Evolutionary conservation across 2,113 vertebrate genomes (phyloP), one percentile per base, ranked within the genome.

Genomic region (Podilymbus podiceps): DNA sequence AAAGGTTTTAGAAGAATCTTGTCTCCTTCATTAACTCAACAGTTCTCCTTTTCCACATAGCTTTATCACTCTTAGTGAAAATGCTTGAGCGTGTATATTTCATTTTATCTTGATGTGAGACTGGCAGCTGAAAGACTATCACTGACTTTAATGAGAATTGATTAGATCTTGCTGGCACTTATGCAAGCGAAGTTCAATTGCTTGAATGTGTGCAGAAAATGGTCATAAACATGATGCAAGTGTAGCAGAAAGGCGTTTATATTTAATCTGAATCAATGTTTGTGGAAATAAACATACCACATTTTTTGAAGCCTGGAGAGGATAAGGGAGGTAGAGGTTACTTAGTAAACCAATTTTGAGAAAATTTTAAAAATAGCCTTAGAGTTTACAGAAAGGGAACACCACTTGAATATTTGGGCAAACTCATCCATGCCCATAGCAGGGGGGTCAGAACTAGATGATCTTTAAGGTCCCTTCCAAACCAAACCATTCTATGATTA

Each of bases 141-240:
- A 68, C 86, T 89, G 88, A 69, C 69, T 94, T 96, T 89, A 93
- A 83, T 95, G 81, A 74, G 67, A 97, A 96, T 93, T 97, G 89
- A 95, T 97, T 92, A 89, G 60, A 77, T 89, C 66, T 60, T 92
- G 16, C 62, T 92, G 77, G 80, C 58, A 87, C 33, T 82, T 95
- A 73, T n/a, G 69, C 49, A 79, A 92, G 90, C 79, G 74, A 91
- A 95, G 95, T 95, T 79, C 89, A 92, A 58, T 95, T 92, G 40
- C 73, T 92, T 82, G 85, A 78, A 78, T 92, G 47, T 64, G 58
- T 88, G 79, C 86, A 79, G 89, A 95, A 93, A 95, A 76, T 76
- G 23, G 76, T 93, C 89, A 85, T 92, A 71, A 95, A 91, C 62
- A 73, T 35, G 86, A 92, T 91, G 53, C 46, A 88, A 95, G 47